Percentiles rank a stretch among this genome's conserved stretches.
phyloP scores from a whole-genome alignment of 2,888 invertebrate species.

The Xestia rhomboidea region DNA sequence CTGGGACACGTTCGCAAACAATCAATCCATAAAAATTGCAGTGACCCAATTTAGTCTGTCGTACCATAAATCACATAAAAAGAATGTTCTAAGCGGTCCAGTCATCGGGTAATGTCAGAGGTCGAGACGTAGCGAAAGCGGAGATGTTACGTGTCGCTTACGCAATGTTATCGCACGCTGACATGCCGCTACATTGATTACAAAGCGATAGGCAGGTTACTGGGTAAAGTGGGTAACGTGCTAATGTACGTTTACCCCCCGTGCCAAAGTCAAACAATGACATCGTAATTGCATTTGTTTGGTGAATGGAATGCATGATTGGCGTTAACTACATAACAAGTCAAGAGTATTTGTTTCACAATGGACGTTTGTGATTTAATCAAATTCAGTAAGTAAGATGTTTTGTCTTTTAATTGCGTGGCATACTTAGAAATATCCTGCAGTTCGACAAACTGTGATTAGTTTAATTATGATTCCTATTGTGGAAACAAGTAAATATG shows the following conservation, averaged over 20 bases:
- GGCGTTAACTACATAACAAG: slow-evolving; percentile 36
- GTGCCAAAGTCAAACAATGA: slow-evolving; percentile 60
- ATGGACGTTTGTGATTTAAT: slow-evolving; percentile 26
- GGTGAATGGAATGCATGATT: slow-evolving; percentile 52
- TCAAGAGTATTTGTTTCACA: slow-evolving; percentile 29
- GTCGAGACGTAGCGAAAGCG: slow-evolving; percentile 67
- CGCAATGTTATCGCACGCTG: slow-evolving; percentile 64
- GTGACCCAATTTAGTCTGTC: slow-evolving; percentile 51
- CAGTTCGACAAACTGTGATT: not conserved
- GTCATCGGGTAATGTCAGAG: slow-evolving; percentile 69
- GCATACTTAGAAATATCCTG: slow-evolving; percentile 13
- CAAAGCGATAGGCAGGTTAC: slow-evolving; percentile 73
- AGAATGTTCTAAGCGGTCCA: slow-evolving; percentile 62
- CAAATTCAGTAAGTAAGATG: slow-evolving; percentile 36
- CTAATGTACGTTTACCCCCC: slow-evolving; percentile 48
- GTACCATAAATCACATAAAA: slow-evolving; percentile 67
- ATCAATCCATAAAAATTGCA: slow-evolving; percentile 16
- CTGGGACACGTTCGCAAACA: slow-evolving; percentile 7
- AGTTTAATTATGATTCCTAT: not conserved
- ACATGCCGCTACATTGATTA: slow-evolving; percentile 64
- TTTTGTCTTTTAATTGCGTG: slow-evolving; percentile 22
- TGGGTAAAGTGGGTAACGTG: slow-evolving; percentile 75
- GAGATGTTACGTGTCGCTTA: slow-evolving; percentile 71
- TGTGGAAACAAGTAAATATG: not conserved
- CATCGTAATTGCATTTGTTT: slow-evolving; percentile 58